Conservation (phyloP, 2,797 vertebrate species). For the Falco peregrinus region DNA sequence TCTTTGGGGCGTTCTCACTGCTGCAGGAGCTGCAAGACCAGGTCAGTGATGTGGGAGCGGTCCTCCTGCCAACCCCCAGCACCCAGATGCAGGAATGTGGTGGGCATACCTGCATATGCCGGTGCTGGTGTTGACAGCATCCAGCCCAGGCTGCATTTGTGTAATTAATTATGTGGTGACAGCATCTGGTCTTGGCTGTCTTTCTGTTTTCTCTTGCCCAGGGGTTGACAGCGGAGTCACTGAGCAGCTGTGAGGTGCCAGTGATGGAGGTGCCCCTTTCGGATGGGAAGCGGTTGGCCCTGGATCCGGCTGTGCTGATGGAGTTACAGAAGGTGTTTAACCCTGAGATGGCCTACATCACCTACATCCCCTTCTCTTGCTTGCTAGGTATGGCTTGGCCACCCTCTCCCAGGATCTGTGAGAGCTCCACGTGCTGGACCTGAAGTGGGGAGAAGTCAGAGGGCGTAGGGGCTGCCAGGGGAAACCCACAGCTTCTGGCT, state of each 20-base stretch:
- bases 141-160: background rate
- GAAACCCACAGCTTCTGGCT: background rate
- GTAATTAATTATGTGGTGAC: background rate
- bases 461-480: background rate
- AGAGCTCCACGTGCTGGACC: accelerated
- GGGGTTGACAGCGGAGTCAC: constrained; percentile 47
- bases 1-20: constrained; percentile 91
- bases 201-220: constrained; percentile 9
- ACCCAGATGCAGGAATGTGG: background rate
- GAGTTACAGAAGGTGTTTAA: constrained; percentile 95
- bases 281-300: constrained; percentile 75
- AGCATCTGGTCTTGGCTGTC: background rate
- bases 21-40: constrained; percentile 84
- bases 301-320: constrained; percentile 84
- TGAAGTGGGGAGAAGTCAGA: background rate
- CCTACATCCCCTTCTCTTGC: constrained; percentile 95
- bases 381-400: constrained; percentile 84
- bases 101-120: background rate
- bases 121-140: background rate
- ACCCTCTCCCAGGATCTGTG: background rate
- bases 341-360: constrained; percentile 93
- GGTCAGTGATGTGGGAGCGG: constrained; percentile 72
- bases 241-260: constrained; percentile 78
- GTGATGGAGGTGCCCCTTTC: constrained; percentile 81
- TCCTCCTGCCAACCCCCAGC: background rate